Evolutionary conservation across 1,140 invertebrate genomes (phyloP).

Genomic region (Idris sp.): DNA sequence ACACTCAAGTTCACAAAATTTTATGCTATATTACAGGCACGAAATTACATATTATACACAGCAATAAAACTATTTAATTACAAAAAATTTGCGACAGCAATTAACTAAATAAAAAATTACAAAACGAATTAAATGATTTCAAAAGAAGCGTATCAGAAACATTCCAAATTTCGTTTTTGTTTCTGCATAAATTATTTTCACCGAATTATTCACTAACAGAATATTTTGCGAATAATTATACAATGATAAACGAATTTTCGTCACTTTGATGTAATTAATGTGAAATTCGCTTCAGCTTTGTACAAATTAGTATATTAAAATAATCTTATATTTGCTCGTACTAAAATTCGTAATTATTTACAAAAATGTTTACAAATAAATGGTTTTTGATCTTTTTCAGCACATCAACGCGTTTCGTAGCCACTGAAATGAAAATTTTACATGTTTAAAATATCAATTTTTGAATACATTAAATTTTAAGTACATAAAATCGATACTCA

Average conservation of each 20-base stretch:
- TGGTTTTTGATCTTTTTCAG: constrained; percentile 71
- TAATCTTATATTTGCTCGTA: no score
- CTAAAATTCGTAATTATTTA: constrained; percentile 71
- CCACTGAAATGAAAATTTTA: constrained; percentile 82
- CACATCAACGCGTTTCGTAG: constrained; percentile 86
- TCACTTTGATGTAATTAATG: no score
- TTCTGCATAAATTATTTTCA: background rate
- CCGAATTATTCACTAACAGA: no score
- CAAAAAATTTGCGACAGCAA: constrained; percentile 19
- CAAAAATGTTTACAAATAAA: constrained; percentile 65
- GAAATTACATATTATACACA: constrained; percentile 28
- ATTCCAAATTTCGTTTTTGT: constrained; percentile 1
- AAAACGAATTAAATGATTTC: constrained; percentile 15
- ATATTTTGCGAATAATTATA: no score
- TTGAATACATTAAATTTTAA: no score
- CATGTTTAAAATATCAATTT: no score
- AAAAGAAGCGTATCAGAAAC: background rate
- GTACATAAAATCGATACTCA: constrained; percentile 74
- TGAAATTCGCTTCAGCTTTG: no score
- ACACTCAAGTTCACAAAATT: constrained; percentile 5
- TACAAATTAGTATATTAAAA: no score
- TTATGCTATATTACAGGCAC: constrained; percentile 30
- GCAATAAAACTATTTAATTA: constrained; percentile 25
- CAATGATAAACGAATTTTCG: no score
- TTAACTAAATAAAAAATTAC: constrained; percentile 12